Evolutionary conservation across 1,140 invertebrate genomes (phyloP), one percentile per base, ranked within the genome.

Genomic region (Eubasilissa regina): DNA sequence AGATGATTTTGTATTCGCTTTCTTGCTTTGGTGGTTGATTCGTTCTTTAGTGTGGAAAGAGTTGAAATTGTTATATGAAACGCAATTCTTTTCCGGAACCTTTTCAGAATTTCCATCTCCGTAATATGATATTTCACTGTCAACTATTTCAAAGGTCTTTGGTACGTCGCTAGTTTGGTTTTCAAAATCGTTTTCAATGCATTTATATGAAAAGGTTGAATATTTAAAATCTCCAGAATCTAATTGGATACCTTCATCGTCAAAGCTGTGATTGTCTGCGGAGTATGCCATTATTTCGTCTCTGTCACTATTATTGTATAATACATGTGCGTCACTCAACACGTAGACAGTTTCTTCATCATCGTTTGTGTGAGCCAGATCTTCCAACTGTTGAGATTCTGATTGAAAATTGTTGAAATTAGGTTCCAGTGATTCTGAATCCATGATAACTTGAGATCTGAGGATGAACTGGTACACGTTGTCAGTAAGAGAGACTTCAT

Each of bases 391-490:
- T 47, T 47, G 43, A 17, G 25, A 4, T 35, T 66, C 9, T 1
- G 13, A 35, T 35, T 17, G 19, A 0, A 66, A 35, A 35, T 58
- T 58, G 9, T 58, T 15, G 9, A 48, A 10, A 17, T 10, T 12
- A 19, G 70, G 51, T 13, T 60, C 55, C 13, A 60, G 12, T 43
- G 45, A 47, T 4, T 60, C 56, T 3, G 21, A 47, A 35, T 76
- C 43, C 45, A 76, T 21, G 43, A 55, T 55, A 0, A 21, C 11
- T 73, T 55, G 47, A 55, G 70, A 35, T 15, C 25, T 51, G 13
- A 76, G 44, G n/a, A 76, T 44, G 51, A 72, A 72, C 12, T 78
- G 51, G 55, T 72, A 58, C 11, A 79, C 43, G n/a, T 79, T 79
- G 35, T 79, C 60, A 0, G 44, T 44, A 4, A 79, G 45, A 13